These are phyloP conservation scores for Taeniopygia guttata DNA, from an alignment of 2,797 vertebrate genomes.

Conservation along the genomic window DNA sequence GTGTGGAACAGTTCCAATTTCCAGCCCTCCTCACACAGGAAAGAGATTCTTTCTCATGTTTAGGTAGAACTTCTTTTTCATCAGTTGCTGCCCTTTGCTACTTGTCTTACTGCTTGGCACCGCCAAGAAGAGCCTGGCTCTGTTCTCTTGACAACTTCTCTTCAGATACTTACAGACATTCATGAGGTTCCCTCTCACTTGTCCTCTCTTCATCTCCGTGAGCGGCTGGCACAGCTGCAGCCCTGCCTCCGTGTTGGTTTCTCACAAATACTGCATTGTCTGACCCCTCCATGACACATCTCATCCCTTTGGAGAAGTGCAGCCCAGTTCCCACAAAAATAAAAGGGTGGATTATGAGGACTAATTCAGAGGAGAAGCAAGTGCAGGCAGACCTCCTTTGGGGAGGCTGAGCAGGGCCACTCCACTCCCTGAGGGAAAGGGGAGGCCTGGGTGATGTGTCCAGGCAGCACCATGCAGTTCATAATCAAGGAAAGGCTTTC, in stretches of 20 bases:
- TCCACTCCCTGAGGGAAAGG: fast-evolving
- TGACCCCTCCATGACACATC: fast-evolving
- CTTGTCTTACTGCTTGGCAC: too few relatives aligned
- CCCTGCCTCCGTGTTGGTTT: background rate
- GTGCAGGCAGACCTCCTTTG: fast-evolving
- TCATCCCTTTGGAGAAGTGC: background rate
- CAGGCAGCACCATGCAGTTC: fast-evolving
- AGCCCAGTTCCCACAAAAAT: background rate
- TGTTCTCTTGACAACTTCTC: background rate
- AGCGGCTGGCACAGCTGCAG: fast-evolving
- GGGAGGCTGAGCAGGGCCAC: fast-evolving
- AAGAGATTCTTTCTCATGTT: background rate
- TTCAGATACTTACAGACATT: too few relatives aligned
- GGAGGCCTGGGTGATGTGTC: fast-evolving
- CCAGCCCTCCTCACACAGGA: too few relatives aligned
- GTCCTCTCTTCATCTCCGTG: background rate
- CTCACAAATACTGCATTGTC: background rate
- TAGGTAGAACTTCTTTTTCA: too few relatives aligned
- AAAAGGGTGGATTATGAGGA: background rate
- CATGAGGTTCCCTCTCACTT: background rate
- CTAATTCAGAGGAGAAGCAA: background rate
- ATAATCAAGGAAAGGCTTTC: fast-evolving
- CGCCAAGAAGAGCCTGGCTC: background rate
- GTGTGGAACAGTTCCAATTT: too few relatives aligned
- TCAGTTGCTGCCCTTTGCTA: background rate